Base-by-base conservation (phyloP, 2,113 vertebrate species). In the Hepsetus odoe region DNA sequence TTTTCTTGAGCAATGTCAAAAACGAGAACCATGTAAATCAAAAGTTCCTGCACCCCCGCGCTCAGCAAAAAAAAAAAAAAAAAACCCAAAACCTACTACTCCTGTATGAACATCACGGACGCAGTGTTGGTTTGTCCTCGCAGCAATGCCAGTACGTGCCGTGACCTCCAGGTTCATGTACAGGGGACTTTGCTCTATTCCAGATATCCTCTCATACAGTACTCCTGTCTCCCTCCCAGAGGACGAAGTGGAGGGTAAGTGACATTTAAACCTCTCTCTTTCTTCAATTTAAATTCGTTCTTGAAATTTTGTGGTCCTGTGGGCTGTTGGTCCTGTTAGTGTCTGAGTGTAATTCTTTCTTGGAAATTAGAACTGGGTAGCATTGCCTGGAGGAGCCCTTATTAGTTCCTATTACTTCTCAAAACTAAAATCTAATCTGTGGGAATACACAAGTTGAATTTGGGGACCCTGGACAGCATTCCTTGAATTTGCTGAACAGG, bases 141-240 rank as follows among this genome's bases (percentile, higher is more conserved):
- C 93, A 95, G 95, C 95, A 87, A 98, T 98, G 96, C 96, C 96
- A 89, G 96, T 98, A 92, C 96, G 97, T 86, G 96, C 96, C 81
- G 96, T 98, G 87, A 96, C 96, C 89, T 96, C 96, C 91, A 96
- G 96, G 90, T 96, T 98, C 92, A 98, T 98, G 97, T 98, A 98
- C 94, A 95, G 95, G 93, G 97, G 97, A 86, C 95, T 97, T 88
- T 98, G 96, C 92, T 97, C 96, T 86, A 94, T 98, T 87, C 96
- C 96, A 90, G 96, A 94, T 88, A 94, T 97, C 91, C 94, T 97
- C 86, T 72, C 93, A 72, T 94, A 91, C 94, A 94, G 91, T 92
- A 86, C 90, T 92, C 96, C 79, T 59, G 92, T 97, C 80, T 93
- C 85, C 81, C 94, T 98, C 74, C 96, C 96, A 8, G 97, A 97